Percentiles rank a stretch among this genome's conserved stretches.
phyloP scores from a whole-genome alignment of 23 tunicate genomes.

The Diplosoma virens region DNA sequence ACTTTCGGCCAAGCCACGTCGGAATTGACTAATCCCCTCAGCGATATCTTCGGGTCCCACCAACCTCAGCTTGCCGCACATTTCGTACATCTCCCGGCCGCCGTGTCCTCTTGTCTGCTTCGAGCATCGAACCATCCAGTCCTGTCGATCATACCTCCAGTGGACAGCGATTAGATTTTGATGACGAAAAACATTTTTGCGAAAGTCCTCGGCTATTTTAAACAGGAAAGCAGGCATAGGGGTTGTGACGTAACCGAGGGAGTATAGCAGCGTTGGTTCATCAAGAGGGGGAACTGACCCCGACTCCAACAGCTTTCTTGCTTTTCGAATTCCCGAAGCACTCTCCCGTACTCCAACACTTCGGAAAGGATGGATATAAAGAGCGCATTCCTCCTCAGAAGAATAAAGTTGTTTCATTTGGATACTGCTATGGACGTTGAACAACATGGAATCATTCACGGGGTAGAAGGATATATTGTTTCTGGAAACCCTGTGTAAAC shows the following conservation, averaged over 20 bases:
- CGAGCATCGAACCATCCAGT: conserved; percentile 53
- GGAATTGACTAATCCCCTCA: conserved; percentile 12
- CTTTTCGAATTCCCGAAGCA: conserved; percentile 6
- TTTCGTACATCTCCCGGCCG: background rate
- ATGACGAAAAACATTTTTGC: background rate
- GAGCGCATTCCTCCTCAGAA: conserved; percentile 47
- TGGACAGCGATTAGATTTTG: conserved; percentile 37
- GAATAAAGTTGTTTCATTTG: conserved; percentile 11
- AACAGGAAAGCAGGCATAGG: conserved; percentile 23
- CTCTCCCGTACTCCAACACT: conserved; percentile 34
- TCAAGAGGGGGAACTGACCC: too few species aligned
- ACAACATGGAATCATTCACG: background rate
- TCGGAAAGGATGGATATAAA: conserved; percentile 49
- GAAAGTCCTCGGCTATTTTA: conserved; percentile 33
- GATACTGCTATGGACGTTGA: background rate
- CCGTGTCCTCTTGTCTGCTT: background rate
- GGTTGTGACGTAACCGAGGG: conserved; percentile 33
- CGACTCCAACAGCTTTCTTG: background rate
- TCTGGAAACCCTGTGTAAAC: background rate
- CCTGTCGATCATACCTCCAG: conserved; percentile 60
- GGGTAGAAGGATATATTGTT: background rate
- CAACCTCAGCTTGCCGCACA: conserved; percentile 27
- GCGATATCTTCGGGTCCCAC: conserved; percentile 44
- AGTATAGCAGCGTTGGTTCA: conserved; percentile 6
- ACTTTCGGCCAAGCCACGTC: background rate